Conservation (phyloP, 2,113 vertebrate species). For the Myiozetetes cayanensis region DNA sequence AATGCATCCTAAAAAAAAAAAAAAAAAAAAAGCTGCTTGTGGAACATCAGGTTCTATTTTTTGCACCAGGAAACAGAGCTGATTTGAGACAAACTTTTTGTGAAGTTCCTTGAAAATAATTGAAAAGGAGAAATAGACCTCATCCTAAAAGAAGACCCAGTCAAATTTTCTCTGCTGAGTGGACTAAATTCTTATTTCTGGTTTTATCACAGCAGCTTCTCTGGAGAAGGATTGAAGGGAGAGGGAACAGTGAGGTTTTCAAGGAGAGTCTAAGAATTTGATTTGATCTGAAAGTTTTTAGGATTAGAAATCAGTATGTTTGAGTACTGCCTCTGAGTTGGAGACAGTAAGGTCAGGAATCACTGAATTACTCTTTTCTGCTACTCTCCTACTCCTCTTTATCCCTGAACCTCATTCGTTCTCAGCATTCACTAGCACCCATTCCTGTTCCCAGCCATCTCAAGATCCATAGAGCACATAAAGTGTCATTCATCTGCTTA, state of each 20-base stretch:
- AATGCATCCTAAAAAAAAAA: not conserved
- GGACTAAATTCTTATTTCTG: not conserved
- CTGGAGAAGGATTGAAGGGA: not conserved
- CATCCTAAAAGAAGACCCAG: not conserved
- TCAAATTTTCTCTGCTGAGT: not conserved
- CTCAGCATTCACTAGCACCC: not conserved
- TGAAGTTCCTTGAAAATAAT: not conserved
- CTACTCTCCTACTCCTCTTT: not conserved
- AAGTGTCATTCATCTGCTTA: not conserved
- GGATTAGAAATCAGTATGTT: not conserved
- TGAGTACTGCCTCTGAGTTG: not conserved
- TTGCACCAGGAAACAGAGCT: not conserved
- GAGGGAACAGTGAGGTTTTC: not conserved
- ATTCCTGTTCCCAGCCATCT: not conserved
- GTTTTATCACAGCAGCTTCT: not conserved
- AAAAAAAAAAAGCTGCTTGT: not conserved
- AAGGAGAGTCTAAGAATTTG: not conserved
- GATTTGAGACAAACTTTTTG: not conserved
- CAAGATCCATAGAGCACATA: not conserved
- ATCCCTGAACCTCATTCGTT: not conserved
- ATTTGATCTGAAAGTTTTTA: not conserved
- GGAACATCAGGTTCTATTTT: not conserved
- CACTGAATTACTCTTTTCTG: not conserved
- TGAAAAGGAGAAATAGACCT: not conserved
- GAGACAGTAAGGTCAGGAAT: not conserved